Conservation (phyloP, 2,797 vertebrate species). For the Crocodylus rhombifer region DNA sequence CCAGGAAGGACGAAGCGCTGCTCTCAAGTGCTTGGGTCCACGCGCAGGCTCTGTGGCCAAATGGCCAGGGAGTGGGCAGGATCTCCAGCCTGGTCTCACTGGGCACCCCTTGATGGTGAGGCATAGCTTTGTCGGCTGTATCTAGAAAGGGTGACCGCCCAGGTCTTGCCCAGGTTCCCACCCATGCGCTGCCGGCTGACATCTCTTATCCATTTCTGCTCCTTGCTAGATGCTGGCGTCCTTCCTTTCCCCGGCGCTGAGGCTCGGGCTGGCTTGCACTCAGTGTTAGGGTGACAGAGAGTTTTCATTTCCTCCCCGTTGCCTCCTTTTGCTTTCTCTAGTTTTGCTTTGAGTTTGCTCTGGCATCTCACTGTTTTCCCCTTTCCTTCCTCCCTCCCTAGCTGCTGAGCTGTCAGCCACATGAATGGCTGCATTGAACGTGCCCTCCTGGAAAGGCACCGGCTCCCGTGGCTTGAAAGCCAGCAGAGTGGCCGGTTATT, state of each 20-base stretch:
- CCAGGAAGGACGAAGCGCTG: neutral
- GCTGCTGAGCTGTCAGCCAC: neutral
- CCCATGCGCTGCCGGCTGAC: too few relatives aligned
- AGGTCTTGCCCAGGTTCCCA: neutral
- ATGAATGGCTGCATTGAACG: neutral
- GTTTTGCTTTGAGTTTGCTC: conserved; percentile 67
- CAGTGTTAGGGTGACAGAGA: neutral
- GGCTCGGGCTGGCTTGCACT: too few relatives aligned
- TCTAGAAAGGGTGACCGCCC: too few relatives aligned
- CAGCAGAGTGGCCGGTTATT: too few relatives aligned
- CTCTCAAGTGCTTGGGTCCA: neutral
- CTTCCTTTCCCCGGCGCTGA: neutral
- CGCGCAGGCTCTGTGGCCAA: neutral
- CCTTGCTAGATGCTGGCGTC: accelerated
- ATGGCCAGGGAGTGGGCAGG: neutral
- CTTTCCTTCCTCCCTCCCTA: conserved; percentile 29
- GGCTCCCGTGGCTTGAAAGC: neutral
- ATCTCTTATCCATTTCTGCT: neutral
- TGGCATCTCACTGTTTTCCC: conserved; percentile 1
- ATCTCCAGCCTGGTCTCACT: neutral
- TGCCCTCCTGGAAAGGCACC: neutral
- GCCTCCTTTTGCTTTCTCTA: conserved; percentile 66
- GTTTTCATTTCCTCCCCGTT: neutral
- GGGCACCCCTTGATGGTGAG: too few relatives aligned
- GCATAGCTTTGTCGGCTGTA: too few relatives aligned